Evolutionary conservation across 1,140 invertebrate species (phyloP).

Genomic region (Platorchestia sp.): DNA sequence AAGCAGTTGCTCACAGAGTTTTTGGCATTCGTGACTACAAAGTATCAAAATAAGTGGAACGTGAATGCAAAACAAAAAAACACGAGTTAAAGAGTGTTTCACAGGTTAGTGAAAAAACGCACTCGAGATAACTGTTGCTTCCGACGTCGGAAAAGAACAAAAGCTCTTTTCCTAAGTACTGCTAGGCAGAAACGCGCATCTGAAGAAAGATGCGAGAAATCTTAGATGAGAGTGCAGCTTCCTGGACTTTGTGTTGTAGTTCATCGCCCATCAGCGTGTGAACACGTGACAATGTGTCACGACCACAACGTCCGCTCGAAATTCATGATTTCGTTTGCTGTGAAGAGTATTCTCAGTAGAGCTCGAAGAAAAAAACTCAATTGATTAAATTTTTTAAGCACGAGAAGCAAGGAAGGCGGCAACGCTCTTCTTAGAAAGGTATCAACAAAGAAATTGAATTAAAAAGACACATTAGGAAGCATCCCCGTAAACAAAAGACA

Average conservation of each 20-base stretch:
- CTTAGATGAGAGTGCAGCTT: not conserved
- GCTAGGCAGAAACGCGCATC: not conserved
- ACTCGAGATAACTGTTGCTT: not conserved
- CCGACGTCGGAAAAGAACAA: not conserved
- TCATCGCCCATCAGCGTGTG: not conserved
- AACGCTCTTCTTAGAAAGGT: not conserved
- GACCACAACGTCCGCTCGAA: not conserved
- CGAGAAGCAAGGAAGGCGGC: not conserved
- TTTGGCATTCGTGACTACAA: not conserved
- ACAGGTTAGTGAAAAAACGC: not conserved
- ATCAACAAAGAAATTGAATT: not conserved
- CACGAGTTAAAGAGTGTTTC: not conserved
- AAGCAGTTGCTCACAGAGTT: not conserved
- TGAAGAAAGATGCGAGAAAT: not conserved
- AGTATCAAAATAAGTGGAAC: not conserved
- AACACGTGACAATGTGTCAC: conserved; percentile 6
- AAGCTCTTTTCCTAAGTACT: not conserved
- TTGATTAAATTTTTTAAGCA: not conserved
- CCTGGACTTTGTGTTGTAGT: not conserved
- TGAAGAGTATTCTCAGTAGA: not conserved
- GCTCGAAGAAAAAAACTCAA: not conserved
- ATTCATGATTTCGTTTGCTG: not conserved
- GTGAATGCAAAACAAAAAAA: not conserved
- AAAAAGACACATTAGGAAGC: not conserved
- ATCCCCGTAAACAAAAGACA: not conserved